A percentile compares a stretch with the other conserved stretches of the same genome.
phyloP scores from a whole-genome alignment of 2,113 vertebrate genomes.

The Crocuta crocuta region DNA sequence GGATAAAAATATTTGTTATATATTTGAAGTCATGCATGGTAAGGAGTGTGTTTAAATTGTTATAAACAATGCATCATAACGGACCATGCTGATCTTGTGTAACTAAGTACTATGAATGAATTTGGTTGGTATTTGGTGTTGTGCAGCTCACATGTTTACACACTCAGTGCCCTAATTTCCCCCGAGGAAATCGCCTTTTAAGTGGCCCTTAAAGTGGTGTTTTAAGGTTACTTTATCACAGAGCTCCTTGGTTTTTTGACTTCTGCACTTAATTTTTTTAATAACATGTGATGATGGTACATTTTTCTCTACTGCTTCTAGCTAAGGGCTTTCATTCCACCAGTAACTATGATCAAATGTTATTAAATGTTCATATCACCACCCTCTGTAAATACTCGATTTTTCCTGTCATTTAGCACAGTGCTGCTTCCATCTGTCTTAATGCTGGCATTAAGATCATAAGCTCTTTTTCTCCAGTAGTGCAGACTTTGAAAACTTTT shows the following conservation, averaged over 20 bases:
- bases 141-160: constrained; percentile 78
- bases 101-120: constrained; percentile 72
- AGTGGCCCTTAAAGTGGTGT: constrained; percentile 75
- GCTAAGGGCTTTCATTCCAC: constrained; percentile 81
- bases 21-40: constrained; percentile 82
- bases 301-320: constrained; percentile 80
- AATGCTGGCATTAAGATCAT: constrained; percentile 97
- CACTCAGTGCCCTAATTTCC: constrained; percentile 76
- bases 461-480: constrained; percentile 85
- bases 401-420: constrained; percentile 82
- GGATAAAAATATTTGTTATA: constrained; percentile 77
- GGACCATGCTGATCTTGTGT: constrained; percentile 72
- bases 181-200: constrained; percentile 72
- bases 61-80: constrained; percentile 72
- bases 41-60: constrained; percentile 75
- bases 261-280: constrained; percentile 83
- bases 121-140: constrained; percentile 77
- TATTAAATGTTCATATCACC: constrained; percentile 78
- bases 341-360: constrained; percentile 81
- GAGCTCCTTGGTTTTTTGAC: constrained; percentile 74
- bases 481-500: constrained; percentile 85
- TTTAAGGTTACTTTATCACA: constrained; percentile 75
- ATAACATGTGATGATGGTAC: constrained; percentile 81
- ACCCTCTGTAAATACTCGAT: constrained; percentile 86
- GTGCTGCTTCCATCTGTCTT: constrained; percentile 89